Evolutionary conservation across 2,888 invertebrate species (phyloP), one percentile per base, ranked within the genome.

Genomic region (Melipona beecheii): DNA sequence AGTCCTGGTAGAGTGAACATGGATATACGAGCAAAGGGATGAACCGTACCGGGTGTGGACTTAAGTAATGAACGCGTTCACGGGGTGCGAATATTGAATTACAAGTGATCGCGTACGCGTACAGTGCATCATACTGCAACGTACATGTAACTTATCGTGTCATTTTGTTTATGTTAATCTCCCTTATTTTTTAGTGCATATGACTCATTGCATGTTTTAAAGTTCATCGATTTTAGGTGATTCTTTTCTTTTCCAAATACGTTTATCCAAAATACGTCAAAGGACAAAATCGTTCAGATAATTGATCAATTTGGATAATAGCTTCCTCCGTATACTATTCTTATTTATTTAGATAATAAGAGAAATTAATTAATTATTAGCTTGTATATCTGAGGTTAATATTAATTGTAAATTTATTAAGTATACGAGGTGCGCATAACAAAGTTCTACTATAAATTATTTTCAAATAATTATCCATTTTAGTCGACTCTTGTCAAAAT

Each of bases 1-100:
- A 93, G 93, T 90, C 92, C 91, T 93, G 93, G 90, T 91, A 92
- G 91, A 91, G 87, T 90, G 92, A 91, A 93, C 92, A 91, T 87
- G 88, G 85, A 87, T 87, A 84, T 86, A 80, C 75, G 78, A 87
- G 56, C 87, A 72, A 66, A 86, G 86, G 87, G 87, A 86, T 81
- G 86, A 79, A 84, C 72, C 75, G 83, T 80, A 62, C 80, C 87
- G 85, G 87, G 85, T 90, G 90, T 86, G 82, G 88, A 89, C 86
- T 91, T 91, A 91, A 92, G 91, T 91, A 92, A 91, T 91, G 91
- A 91, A 91, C 87, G 85, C 79, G 84, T 82, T 76, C 70, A 83
- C 83, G 87, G 89, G 88, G 79, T 72, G 82, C 83, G 87, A 88
- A 91, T 91, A 91, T 91, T 89, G 89, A 91, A 91, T 91, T 91